Base-by-base conservation (phyloP, 2,797 vertebrate genomes). In the Poecile montanus region DNA sequence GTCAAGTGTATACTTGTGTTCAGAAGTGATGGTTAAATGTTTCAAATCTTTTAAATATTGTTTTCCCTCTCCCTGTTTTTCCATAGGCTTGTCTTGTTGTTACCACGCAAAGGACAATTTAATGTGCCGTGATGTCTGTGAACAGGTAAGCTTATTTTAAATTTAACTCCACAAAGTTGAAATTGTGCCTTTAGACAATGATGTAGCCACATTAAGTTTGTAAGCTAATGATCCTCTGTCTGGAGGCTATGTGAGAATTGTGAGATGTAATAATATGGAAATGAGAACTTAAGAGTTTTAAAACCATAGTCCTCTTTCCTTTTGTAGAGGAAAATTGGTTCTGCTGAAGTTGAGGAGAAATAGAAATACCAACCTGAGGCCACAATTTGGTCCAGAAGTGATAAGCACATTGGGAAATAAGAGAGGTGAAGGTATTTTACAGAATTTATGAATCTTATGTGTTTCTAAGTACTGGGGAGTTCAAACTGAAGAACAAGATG, bases 51-150 rank as follows among this genome's bases (percentile, higher is more conserved):
- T 47, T 74, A 80, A 91, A 29, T 48, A 12, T 18, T 9, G 40
- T 67, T 73, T 88, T 51, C 18, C 54, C 7, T 65, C 26, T n/a
- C 30, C 7, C 4, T 86, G 32, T 45, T 96, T 96, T 94, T 94
- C 72, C 80, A 16, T 86, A 98, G 98, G 97, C 89, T 94, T 98
- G 57, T 98, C 98, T 95, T 99, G 99, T 95, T 99, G 99, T 98
- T 98, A 98, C 85, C 98, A 99, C 97, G 99, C 99, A 92, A 98
- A 98, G 34, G 98, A 99, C 84, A 97, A 97, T 88, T 98, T 98
- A 71, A 98, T 98, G 96, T 99, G 99, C 91, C 99, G 98, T 96
- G 99, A 99, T 97, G 99, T 99, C 51, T 99, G 99, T 98, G 98
- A 99, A 91, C 99, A 99, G 99, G 99, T 99, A 98, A 96, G 97